Base-by-base conservation (phyloP, 1,140 invertebrate species). In the Magallana ariakensis region DNA sequence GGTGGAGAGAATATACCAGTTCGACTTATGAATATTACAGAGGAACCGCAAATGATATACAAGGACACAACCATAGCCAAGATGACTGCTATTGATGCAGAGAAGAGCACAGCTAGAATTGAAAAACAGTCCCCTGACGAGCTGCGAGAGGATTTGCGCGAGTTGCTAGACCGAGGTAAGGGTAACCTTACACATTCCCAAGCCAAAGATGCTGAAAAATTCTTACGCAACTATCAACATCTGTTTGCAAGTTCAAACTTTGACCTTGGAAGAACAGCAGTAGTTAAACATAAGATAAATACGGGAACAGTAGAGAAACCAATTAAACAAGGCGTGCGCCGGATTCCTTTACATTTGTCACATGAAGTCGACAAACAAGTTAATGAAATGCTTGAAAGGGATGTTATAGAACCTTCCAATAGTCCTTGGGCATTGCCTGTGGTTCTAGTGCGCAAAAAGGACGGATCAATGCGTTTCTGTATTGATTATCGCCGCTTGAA, bases 231-330 rank as follows among this genome's bases (percentile, higher is more conserved):
- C 8, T 70, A 70, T 70, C 66, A 70, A n/a, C n/a, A n/a, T n/a
- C n/a, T n/a, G n/a, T n/a, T n/a, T n/a, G n/a, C n/a, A n/a, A n/a
- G n/a, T n/a, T 8, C 16, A n/a, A 26, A 70, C 16, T n/a, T 19
- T 70, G 66, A 70, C 16, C 22, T 86, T 26, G 85, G 85, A 11
- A 9, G 62, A 56, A 80, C 66, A 22, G 53, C 33, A 55, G 19
- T 85, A 33, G 26, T 86, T 55, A 57, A 86, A 58, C 85, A 86
- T 54, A 80, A 86, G 46, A 86, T 86, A 11, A 22, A 86, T 11
- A 80, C 70, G 8, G 53, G 55, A 4, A 15, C 57, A 13, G 15
- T 26, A 60, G 83, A 54, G 22, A 7, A 53, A 55, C 83, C 83
- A 33, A 58, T 60, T 60, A 57, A 60, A 33, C 56, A 84, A 60